These are phyloP conservation scores for Lobophora halterata DNA, from an alignment of 2,888 invertebrate genomes.

Conservation along the genomic window DNA sequence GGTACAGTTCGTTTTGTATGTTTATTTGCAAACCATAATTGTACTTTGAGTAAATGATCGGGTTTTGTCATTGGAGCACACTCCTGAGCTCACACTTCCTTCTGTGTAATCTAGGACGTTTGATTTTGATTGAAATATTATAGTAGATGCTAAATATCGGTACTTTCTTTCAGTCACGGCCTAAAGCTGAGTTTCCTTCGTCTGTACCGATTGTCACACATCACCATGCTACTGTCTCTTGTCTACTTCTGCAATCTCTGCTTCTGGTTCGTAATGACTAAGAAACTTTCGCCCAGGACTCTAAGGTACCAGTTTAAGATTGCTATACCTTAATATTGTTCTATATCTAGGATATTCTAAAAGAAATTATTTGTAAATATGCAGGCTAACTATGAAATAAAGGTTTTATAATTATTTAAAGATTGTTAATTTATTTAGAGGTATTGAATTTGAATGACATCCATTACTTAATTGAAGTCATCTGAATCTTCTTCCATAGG, in stretches of 20 bases:
- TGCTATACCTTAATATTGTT: constrained; percentile 39
- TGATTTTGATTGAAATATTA: too few species aligned
- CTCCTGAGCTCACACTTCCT: too few species aligned
- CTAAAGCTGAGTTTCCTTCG: constrained; percentile 67
- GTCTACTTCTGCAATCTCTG: constrained; percentile 71
- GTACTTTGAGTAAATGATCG: too few species aligned
- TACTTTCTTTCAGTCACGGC: constrained; percentile 57
- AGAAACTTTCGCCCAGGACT: constrained; percentile 55
- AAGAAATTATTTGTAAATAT: constrained; percentile 26
- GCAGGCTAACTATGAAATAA: constrained; percentile 30
- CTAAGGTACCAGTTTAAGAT: constrained; percentile 59
- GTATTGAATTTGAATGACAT: too few species aligned
- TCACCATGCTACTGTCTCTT: constrained; percentile 67
- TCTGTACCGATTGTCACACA: constrained; percentile 63
- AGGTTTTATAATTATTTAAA: constrained; percentile 24
- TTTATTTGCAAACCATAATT: too few species aligned
- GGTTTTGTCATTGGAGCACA: too few species aligned
- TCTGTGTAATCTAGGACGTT: too few species aligned
- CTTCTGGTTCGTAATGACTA: constrained; percentile 69
- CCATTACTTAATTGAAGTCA: too few species aligned
- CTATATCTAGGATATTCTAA: background rate
- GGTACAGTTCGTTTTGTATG: too few species aligned
- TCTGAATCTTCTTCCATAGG: too few species aligned
- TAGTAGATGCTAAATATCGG: background rate
- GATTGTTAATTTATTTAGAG: too few species aligned